phyloP scores from a whole-genome alignment of 2,888 invertebrate species.

The Hirtodrosophila duncani region DNA sequence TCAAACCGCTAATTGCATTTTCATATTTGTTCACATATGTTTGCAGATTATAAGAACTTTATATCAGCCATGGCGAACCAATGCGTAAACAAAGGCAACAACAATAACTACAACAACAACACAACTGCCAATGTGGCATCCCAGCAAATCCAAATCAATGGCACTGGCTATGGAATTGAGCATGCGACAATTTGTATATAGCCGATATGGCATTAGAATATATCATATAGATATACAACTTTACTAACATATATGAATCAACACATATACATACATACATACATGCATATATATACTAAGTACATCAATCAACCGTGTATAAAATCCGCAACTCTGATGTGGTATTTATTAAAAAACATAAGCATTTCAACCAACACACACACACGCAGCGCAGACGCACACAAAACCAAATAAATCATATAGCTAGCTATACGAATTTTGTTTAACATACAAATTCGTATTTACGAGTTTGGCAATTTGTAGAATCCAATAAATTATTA shows the following conservation, averaged over 20 bases:
- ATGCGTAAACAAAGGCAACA: constrained; percentile 37
- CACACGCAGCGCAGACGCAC: constrained; percentile 11
- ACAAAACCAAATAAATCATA: constrained; percentile 16
- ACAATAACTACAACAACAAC: constrained; percentile 11
- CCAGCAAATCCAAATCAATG: constrained; percentile 24
- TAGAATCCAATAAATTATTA: constrained; percentile 52
- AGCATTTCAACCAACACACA: constrained; percentile 6
- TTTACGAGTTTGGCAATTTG: constrained; percentile 44
- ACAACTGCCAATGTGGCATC: constrained; percentile 11
- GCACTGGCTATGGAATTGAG: constrained; percentile 52
- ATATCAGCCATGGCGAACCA: constrained; percentile 53
- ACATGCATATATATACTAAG: constrained; percentile 25
- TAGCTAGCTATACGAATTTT: constrained; percentile 31
- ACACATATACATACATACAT: constrained; percentile 31
- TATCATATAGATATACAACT: constrained; percentile 12
- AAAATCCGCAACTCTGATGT: no score
- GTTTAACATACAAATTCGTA: no score
- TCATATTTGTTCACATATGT: constrained; percentile 47
- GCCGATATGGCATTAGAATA: constrained; percentile 12
- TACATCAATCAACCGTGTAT: no score
- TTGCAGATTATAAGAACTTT: constrained; percentile 59
- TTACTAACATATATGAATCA: constrained; percentile 19
- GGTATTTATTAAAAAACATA: no score
- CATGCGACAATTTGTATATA: constrained; percentile 56
- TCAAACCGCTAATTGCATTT: constrained; percentile 58